Base-by-base conservation (phyloP, 2,113 vertebrate species). In the Daphoenositta chrysoptera region DNA sequence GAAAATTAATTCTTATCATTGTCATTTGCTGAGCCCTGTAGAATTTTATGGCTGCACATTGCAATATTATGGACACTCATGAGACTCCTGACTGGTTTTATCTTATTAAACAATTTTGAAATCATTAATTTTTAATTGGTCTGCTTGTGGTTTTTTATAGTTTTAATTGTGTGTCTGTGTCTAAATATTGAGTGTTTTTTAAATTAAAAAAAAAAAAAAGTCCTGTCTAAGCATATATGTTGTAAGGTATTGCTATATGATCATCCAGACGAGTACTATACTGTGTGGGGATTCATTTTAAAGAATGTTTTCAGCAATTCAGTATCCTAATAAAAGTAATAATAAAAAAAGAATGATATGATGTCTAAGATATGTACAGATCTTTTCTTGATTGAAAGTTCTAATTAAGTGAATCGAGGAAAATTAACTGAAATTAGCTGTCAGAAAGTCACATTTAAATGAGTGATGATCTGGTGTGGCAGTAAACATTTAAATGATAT, bases 401-500 rank as follows among this genome's bases (percentile, higher is more conserved):
- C 98, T 99, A 99, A 99, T 99, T 99, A 99, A 99, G 98, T 98
- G 98, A 98, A 98, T 98, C 97, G 98, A 98, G 98, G 98, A 98
- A 99, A 99, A 99, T 99, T 98, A 99, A 98, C 98, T 98, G 98
- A 99, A 99, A 99, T 99, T 99, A 99, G 98, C 99, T 99, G 99
- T 99, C 99, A 99, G 97, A 98, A 98, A 99, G 98, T 99, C 99
- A 98, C 99, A 99, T 99, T 99, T 99, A 99, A 99, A 98, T 99
- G 99, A 99, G 94, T 98, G 98, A 99, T 99, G 99, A 98, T 96
- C 97, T 97, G 91, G 97, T 98, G 97, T 98, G 93, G 98, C 98
- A 98, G 98, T 99, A 99, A 99, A 99, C 99, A 99, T 99, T 98
- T 99, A 99, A 99, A 99, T 99, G 98, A 99, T 99, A 99, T 99